Evolutionary conservation across 2,113 vertebrate genomes (phyloP), one percentile per base, ranked within the genome.

Genomic region (Pterocles gutturalis): DNA sequence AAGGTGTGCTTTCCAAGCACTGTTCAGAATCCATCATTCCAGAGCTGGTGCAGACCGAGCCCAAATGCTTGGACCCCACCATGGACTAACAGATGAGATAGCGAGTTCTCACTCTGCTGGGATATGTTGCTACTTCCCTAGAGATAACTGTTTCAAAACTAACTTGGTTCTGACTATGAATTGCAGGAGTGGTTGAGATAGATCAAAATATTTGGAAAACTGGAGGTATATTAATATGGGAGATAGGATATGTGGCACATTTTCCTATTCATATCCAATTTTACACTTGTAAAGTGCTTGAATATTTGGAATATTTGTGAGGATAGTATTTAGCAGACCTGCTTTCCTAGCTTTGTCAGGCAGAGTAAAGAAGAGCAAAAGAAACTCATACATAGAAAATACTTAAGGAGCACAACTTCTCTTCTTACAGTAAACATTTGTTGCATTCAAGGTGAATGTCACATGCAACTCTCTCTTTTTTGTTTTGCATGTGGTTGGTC

Each of bases 41-140:
- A 58, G 55, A 77, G 43, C 5, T 0, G 1, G 5, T 26, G 28
- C 15, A 81, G 17, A 49, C 19, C 1, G 3, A 67, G 10, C 1
- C 10, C n/a, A 33, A 33, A 62, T 0, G 4, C 26, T 41, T 67
- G 21, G 38, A 83, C 14, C 14, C 76, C 41, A 36, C 18, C 33
- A 25, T 0, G 0, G 41, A 21, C 20, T 66, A 45, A 54, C 21
- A 0, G 1, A 88, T 49, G 66, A 31, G 4, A 38, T 45, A 67
- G 13, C 0, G 4, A 69, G 41, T 60, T 53, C 45, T 83, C n/a
- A 61, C 13, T 8, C 15, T 79, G 14, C 19, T 78, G 31, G 11
- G 7, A 17, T 34, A 18, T 51, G 70, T 14, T 93, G 29, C 29
- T 76, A 13, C 43, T 87, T 53, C 25, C 19, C 54, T 67, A 60